phyloP scores from a whole-genome alignment of 2,113 vertebrate species.

The Tympanuchus pallidicinctus region DNA sequence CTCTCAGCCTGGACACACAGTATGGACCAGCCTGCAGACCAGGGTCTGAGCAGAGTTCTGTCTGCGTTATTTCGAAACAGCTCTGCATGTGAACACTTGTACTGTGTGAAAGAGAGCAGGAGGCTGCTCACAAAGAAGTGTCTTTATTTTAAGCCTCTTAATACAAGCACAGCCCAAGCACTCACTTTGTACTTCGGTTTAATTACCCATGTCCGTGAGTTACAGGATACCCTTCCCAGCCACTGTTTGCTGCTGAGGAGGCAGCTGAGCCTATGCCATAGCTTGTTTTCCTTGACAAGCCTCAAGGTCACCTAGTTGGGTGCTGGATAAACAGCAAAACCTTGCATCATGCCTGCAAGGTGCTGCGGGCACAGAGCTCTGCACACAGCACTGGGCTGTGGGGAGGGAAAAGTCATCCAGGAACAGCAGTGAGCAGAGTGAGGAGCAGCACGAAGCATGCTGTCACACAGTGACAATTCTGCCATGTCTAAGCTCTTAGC shows the following conservation, averaged over 20 bases:
- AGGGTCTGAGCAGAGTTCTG: not conserved
- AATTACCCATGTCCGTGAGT: not conserved
- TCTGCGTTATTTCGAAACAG: rapidly evolving
- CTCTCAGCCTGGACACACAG: not conserved
- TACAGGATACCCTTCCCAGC: not conserved
- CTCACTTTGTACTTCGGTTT: not conserved
- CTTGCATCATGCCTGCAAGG: not conserved
- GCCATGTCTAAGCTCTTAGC: not conserved
- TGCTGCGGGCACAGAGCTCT: not conserved
- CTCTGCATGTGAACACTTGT: not conserved
- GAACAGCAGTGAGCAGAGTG: rapidly evolving
- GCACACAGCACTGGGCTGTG: rapidly evolving
- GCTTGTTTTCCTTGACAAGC: not conserved
- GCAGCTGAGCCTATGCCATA: not conserved
- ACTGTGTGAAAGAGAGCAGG: not conserved
- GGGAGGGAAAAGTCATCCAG: not conserved
- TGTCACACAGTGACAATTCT: slow-evolving; percentile 15
- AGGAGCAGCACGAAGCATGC: not conserved
- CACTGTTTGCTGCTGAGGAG: not conserved
- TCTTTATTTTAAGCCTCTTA: not conserved
- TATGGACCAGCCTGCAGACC: rapidly evolving
- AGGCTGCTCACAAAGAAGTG: not conserved
- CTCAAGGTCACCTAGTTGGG: not conserved
- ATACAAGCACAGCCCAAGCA: not conserved
- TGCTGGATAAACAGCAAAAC: not conserved